Percentiles rank a stretch among this genome's conserved stretches.
Conservation (phyloP, 2,888 invertebrate genomes). For the Cryptocheilus praepositus region DNA sequence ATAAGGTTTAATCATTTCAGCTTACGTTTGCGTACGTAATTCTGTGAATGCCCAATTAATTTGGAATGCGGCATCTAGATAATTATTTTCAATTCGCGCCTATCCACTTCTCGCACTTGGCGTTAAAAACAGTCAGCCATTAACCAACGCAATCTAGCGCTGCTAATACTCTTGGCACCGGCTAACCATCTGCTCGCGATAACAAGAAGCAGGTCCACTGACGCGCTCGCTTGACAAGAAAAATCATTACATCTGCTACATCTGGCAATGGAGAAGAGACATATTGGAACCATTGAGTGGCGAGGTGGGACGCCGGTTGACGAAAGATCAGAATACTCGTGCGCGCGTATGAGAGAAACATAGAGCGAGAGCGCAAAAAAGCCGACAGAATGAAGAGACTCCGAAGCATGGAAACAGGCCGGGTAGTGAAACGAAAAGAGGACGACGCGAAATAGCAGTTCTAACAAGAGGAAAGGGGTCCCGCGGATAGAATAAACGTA, state of each 20-base stretch:
- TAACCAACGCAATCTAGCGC: conserved; percentile 37
- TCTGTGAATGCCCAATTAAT: not conserved
- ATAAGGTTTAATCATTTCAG: no score
- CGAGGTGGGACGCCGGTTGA: not conserved
- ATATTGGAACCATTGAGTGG: not conserved
- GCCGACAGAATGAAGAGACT: not conserved
- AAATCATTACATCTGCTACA: conserved; percentile 37
- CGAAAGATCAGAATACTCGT: not conserved
- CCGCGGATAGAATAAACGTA: no score
- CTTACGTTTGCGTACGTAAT: no score
- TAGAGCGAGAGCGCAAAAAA: conserved; percentile 13
- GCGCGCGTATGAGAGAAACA: not conserved
- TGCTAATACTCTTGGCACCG: conserved; percentile 31
- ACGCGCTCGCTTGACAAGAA: conserved; percentile 35
- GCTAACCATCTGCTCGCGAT: conserved; percentile 29
- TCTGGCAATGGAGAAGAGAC: not conserved
- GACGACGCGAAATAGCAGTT: not conserved
- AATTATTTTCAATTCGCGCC: not conserved
- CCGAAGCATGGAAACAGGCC: not conserved
- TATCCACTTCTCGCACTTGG: not conserved
- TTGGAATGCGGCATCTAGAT: conserved; percentile 5
- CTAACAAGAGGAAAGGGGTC: not conserved
- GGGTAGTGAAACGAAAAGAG: not conserved
- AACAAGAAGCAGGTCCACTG: conserved; percentile 34
- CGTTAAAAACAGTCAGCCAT: conserved; percentile 35